Evolutionary conservation across 2,113 vertebrate species (phyloP), one percentile per base, ranked within the genome.

Genomic region (Arizona elegans): DNA sequence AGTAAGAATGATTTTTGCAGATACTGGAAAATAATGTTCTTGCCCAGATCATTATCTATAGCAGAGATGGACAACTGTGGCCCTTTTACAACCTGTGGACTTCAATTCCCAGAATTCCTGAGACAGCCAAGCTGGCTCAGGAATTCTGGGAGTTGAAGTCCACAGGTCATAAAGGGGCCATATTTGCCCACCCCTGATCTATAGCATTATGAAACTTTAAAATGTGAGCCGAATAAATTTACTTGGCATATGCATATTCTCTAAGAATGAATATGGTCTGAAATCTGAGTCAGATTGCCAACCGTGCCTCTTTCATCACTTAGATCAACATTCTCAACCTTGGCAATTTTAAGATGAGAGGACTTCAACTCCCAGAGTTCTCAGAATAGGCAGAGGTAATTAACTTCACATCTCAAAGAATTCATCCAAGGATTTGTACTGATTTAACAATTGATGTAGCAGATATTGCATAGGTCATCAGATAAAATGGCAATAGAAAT

Each of bases 1-100:
- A 98, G 99, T 99, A 96, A 98, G 98, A 97, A 90, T 94, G 93
- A 92, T 55, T 92, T 52, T 86, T 91, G 43, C 24, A 89, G 43
- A 86, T 47, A 38, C 4, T 86, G 65, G 33, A 92, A 65, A 65
- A 43, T 53, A 91, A 54, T 62, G 54, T 89, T 15, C 85, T 59
- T 89, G 29, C 43, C 17, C 38, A 92, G 86, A 93, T n/a, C 3
- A 23, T 55, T 33, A 47, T 15, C 24, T 7, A 55, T 23, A 62
- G 15, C 50, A 53, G 43, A 5, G 43, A 47, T 47, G 43, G 43
- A 5, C 43, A 47, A 47, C 43, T 47, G 43, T 47, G 43, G 43
- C 43, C 43, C 0, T 47, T 47, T 47, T 47, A 47, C 43, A 47
- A 47, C 43, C 43, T 47, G 4, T 47, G 43, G 43, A 47, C 43